phyloP scores from a whole-genome alignment of 2,888 invertebrate genomes.

The Polydrusus cervinus region DNA sequence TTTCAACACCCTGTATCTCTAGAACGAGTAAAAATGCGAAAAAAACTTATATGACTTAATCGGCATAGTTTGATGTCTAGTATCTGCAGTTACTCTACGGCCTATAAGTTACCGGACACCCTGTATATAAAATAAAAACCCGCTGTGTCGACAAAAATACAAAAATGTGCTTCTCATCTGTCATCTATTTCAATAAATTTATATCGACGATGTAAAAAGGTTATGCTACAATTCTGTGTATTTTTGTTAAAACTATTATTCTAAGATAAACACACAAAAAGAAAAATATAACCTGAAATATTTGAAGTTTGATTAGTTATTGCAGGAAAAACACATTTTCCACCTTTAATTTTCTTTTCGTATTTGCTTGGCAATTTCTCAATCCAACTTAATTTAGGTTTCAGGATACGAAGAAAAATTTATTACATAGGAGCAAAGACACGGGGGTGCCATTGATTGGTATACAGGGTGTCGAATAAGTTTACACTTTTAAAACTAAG shows the following conservation, averaged over 20 bases:
- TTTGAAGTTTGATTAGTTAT: constrained; percentile 19
- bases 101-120: no score
- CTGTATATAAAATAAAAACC: no score
- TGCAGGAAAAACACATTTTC: constrained; percentile 20
- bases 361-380: constrained; percentile 16
- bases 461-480: no score
- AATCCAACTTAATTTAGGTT: constrained; percentile 1
- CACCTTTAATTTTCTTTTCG: constrained; percentile 15
- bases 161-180: constrained; percentile 20
- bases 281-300: constrained; percentile 18
- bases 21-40: no score
- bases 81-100: no score
- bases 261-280: constrained; percentile 23
- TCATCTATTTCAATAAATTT: constrained; percentile 26
- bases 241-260: constrained; percentile 17
- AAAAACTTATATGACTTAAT: no score
- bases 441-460: no score
- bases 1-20: no score
- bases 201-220: constrained; percentile 19
- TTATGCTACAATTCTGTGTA: constrained; percentile 27
- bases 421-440: not conserved
- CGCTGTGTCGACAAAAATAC: constrained; percentile 20
- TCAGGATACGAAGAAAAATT: constrained; percentile 1
- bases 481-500: no score
- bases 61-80: no score